Conservation (phyloP, 2,888 invertebrate genomes). For the Gari tellinella region DNA sequence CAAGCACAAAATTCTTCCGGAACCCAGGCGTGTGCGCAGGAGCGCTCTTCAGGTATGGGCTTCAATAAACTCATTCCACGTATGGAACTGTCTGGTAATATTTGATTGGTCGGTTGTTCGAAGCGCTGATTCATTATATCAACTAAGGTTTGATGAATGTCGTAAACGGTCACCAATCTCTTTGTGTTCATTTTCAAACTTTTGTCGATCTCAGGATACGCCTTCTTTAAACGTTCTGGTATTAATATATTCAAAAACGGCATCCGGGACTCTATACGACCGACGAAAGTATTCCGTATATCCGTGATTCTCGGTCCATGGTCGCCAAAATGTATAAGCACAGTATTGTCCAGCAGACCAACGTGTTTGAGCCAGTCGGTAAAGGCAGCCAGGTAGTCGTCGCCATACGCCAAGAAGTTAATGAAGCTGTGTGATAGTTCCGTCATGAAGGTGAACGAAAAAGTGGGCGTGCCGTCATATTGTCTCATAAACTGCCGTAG, state of each 20-base stretch:
- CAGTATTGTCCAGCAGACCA: slow-evolving; percentile 72
- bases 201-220: slow-evolving; percentile 88
- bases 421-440: slow-evolving; percentile 93
- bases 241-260: slow-evolving; percentile 91
- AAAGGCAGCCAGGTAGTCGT: slow-evolving; percentile 88
- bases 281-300: slow-evolving; percentile 92
- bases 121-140: slow-evolving; percentile 86
- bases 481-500: slow-evolving; percentile 86
- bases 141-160: slow-evolving; percentile 91
- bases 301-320: slow-evolving; percentile 95
- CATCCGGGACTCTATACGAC: slow-evolving; percentile 91
- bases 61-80: slow-evolving; percentile 89
- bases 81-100: slow-evolving; percentile 14
- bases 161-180: slow-evolving; percentile 92
- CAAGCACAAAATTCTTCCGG: slow-evolving; percentile 98
- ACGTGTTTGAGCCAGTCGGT: slow-evolving; percentile 85
- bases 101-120: slow-evolving; percentile 18
- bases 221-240: slow-evolving; percentile 90
- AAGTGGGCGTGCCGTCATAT: slow-evolving; percentile 88
- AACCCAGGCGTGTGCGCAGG: slow-evolving; percentile 93
- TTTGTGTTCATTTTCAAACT: slow-evolving; percentile 89
- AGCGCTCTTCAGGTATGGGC: slow-evolving; percentile 89
- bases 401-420: slow-evolving; percentile 91
- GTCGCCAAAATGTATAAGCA: slow-evolving; percentile 89
- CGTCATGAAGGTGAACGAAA: slow-evolving; percentile 94